These are phyloP conservation scores for Anhinga rufa DNA, from an alignment of 2,113 vertebrate species.

Conservation along the genomic window DNA sequence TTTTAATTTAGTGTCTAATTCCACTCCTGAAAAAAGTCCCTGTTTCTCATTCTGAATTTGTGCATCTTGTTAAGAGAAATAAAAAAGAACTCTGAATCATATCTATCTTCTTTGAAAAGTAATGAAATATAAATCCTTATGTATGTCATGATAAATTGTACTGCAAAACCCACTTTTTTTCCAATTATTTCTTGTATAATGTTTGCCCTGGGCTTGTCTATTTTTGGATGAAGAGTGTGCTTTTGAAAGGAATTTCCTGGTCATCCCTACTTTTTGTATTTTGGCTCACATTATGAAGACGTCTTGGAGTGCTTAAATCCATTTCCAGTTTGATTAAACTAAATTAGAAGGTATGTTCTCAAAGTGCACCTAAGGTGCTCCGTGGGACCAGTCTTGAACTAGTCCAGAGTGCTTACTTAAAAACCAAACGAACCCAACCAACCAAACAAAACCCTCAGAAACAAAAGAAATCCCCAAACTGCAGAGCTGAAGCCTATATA, in stretches of 20 bases:
- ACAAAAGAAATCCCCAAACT: neutral
- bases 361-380: neutral
- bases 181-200: neutral
- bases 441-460: neutral
- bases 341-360: neutral
- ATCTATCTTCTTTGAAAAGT: neutral
- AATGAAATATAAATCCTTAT: neutral
- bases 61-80: neutral
- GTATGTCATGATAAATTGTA: neutral
- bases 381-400: neutral
- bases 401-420: neutral
- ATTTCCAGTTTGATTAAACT: neutral
- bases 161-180: neutral
- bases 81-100: neutral
- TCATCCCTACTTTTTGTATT: neutral
- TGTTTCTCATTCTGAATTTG: neutral
- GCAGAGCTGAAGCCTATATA: neutral
- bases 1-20: neutral
- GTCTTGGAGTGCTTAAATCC: neutral
- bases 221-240: neutral
- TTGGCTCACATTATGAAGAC: neutral
- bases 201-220: neutral
- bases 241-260: neutral
- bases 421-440: too few species aligned
- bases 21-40: neutral